Conservation (phyloP, 2,113 vertebrate genomes). For the Ursus arctos region DNA sequence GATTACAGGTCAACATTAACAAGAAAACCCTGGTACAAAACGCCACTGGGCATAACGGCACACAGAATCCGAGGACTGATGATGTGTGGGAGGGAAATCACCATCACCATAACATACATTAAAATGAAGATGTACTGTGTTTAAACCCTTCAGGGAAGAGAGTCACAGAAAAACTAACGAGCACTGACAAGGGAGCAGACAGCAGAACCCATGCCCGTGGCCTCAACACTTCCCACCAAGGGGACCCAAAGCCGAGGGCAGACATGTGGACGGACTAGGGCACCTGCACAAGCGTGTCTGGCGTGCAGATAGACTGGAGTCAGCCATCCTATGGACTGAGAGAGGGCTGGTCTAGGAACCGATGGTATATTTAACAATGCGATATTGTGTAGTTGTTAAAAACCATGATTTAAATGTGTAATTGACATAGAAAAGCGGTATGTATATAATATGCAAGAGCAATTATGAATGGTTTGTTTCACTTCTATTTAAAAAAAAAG, state of each 20-base stretch:
- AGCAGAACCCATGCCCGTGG: background rate
- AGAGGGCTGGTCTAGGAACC: too few relatives aligned
- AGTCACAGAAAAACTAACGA: background rate
- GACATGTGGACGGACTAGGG: fast-evolving
- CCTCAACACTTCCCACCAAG: background rate
- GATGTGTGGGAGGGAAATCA: too few relatives aligned
- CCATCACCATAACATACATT: background rate
- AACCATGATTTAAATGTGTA: too few relatives aligned
- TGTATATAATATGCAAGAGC: fast-evolving
- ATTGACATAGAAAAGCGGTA: fast-evolving
- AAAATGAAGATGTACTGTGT: background rate
- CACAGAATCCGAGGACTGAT: background rate
- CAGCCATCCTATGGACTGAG: too few relatives aligned
- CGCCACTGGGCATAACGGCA: too few relatives aligned
- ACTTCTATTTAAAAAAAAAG: background rate
- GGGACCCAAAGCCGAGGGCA: too few relatives aligned
- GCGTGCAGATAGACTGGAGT: background rate
- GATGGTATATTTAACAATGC: fast-evolving
- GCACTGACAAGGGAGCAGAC: background rate
- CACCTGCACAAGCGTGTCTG: fast-evolving
- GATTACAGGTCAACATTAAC: background rate
- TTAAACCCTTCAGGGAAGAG: background rate
- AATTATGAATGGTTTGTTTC: background rate
- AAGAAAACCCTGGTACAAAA: background rate
- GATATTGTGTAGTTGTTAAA: background rate